Percentiles rank a stretch among this genome's conserved stretches.
Evolutionary conservation across 2,797 vertebrate species (phyloP).

Genomic region (Platalea minor): DNA sequence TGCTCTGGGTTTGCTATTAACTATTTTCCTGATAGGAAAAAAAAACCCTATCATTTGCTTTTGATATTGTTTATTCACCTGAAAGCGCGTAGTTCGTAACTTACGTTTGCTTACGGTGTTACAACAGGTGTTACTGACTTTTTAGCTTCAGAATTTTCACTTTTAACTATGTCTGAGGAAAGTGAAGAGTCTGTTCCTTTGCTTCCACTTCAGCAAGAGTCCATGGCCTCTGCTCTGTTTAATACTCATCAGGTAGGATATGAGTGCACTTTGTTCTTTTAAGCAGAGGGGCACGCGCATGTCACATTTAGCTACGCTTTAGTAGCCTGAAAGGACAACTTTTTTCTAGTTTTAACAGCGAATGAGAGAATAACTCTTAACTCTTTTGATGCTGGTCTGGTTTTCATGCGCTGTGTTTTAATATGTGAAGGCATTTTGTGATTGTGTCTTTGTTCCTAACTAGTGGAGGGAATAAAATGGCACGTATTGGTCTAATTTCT

Average conservation of each 20-base stretch:
- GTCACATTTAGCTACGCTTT: neutral
- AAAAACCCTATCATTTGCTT: neutral
- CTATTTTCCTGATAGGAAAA: constrained; percentile 33
- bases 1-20: constrained; percentile 63
- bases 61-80: constrained; percentile 45
- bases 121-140: constrained; percentile 63
- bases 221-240: constrained; percentile 56
- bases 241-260: constrained; percentile 58
- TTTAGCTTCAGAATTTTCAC: constrained; percentile 69
- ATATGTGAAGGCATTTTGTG: neutral
- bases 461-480: neutral
- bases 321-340: neutral
- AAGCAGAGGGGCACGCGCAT: constrained; percentile 12
- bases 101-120: constrained; percentile 53
- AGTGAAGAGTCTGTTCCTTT: constrained; percentile 69
- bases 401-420: neutral
- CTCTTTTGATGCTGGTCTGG: neutral
- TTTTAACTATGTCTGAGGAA: constrained; percentile 70
- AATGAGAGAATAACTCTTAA: neutral
- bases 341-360: neutral
- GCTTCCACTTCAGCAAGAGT: constrained; percentile 65
- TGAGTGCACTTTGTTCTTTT: constrained; percentile 57
- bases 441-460: neutral
- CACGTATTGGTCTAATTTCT: neutral
- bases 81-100: constrained; percentile 35